phyloP scores from a whole-genome alignment of 2,888 invertebrate species.

The Spilosoma lubricipeda region DNA sequence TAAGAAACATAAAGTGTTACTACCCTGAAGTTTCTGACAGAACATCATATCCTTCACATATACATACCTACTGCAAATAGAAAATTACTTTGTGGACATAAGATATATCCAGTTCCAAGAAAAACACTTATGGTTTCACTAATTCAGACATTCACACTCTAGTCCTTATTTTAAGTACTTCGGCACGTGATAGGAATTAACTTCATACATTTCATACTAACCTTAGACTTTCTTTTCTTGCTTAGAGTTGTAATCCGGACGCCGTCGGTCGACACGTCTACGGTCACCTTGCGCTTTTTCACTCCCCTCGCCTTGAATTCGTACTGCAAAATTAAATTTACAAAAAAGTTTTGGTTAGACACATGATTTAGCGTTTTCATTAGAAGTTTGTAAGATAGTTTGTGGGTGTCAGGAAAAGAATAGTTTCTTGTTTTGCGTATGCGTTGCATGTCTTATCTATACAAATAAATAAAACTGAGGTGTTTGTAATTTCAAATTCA shows the following conservation, averaged over 20 bases:
- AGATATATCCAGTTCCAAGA: neutral
- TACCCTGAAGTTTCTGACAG: neutral
- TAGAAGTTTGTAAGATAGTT: neutral
- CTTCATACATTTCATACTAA: conserved; percentile 36
- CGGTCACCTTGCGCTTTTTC: conserved; percentile 98
- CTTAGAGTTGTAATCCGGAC: conserved; percentile 95
- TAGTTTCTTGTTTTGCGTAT: too few species aligned
- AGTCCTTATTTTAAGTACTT: neutral
- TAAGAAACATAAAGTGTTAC: neutral
- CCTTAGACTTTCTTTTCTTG: conserved; percentile 86
- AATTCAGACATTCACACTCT: neutral
- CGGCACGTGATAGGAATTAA: neutral
- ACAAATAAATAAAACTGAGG: too few species aligned
- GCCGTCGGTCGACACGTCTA: conserved; percentile 98
- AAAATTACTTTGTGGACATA: neutral
- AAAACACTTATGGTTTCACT: neutral
- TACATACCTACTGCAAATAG: neutral
- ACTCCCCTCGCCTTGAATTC: conserved; percentile 99
- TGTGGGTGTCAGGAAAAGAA: too few species aligned
- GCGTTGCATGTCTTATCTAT: too few species aligned
- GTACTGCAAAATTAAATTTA: conserved; percentile 88
- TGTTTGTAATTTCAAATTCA: too few species aligned
- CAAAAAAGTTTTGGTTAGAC: neutral
- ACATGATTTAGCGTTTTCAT: neutral
- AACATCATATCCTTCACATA: neutral